Percentiles rank a stretch among this genome's conserved stretches.
These are phyloP conservation scores for Mellivora capensis DNA, from an alignment of 2,113 vertebrate species.

Conservation along the genomic window DNA sequence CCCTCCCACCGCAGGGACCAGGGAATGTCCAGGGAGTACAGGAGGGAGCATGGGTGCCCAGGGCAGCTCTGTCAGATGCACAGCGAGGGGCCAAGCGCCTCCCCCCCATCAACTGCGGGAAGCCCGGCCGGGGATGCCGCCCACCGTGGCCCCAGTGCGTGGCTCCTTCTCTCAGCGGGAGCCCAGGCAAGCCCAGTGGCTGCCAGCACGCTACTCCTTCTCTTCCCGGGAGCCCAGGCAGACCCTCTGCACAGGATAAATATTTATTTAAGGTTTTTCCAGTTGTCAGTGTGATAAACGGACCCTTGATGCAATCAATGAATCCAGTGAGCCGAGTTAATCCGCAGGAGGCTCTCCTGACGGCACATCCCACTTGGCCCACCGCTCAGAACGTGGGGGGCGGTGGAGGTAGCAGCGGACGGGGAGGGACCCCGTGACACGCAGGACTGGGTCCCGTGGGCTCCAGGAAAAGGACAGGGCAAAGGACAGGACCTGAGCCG, in stretches of 20 bases:
- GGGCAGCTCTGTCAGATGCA: fast-evolving
- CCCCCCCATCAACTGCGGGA: no score
- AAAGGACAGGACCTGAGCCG: not conserved
- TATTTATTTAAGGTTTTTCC: slow-evolving; percentile 61
- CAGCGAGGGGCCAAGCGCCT: not conserved
- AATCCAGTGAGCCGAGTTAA: slow-evolving; percentile 42
- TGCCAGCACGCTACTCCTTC: fast-evolving
- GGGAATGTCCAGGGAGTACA: no score
- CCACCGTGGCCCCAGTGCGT: not conserved
- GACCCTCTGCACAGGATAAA: not conserved
- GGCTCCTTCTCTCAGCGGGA: not conserved
- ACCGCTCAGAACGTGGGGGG: not conserved
- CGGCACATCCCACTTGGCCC: slow-evolving; percentile 51
- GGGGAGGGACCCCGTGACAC: slow-evolving; percentile 57
- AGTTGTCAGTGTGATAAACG: slow-evolving; percentile 49
- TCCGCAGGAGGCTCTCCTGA: slow-evolving; percentile 60
- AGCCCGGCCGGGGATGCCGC: no score
- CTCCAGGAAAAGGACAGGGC: fast-evolving
- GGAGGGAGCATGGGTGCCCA: fast-evolving
- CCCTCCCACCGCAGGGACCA: fast-evolving
- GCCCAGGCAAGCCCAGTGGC: fast-evolving
- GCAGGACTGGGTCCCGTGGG: fast-evolving
- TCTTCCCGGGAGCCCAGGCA: not conserved
- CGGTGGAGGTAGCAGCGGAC: fast-evolving
- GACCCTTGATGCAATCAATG: slow-evolving; percentile 59